phyloP scores from a whole-genome alignment of 2,113 vertebrate genomes.

The Mus musculus region DNA sequence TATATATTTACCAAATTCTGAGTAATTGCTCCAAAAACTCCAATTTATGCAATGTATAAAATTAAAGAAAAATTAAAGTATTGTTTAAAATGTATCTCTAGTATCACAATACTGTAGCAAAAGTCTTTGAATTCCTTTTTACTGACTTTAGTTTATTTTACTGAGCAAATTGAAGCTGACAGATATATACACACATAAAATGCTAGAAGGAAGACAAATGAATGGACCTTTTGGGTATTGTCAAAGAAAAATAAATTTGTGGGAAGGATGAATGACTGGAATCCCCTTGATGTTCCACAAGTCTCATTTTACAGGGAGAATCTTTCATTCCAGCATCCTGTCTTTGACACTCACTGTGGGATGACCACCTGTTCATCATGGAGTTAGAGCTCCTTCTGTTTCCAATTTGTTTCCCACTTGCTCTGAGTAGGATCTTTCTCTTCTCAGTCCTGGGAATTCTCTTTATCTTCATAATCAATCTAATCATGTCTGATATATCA shows the following conservation, averaged over 20 bases:
- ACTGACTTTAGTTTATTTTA: conserved; percentile 50
- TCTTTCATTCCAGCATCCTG: conserved; percentile 3
- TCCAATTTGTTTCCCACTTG: neutral
- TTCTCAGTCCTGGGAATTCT: conserved; percentile 40
- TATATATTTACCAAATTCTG: conserved; percentile 25
- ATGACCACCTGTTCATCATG: conserved; percentile 16
- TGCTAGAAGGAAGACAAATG: neutral
- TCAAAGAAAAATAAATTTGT: conserved; percentile 24
- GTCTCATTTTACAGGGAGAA: neutral
- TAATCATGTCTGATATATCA: conserved; percentile 48
- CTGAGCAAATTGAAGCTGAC: neutral
- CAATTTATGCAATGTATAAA: neutral
- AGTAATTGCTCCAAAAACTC: neutral
- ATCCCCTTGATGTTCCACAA: conserved; percentile 22
- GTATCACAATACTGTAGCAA: conserved; percentile 1
- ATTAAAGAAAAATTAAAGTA: conserved; percentile 35
- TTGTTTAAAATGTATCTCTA: neutral
- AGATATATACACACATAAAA: neutral
- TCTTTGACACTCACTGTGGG: neutral
- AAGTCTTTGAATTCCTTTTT: conserved; percentile 48
- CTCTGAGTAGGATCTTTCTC: neutral
- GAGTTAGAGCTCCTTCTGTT: conserved; percentile 31
- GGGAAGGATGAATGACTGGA: neutral
- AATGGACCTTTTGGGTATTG: neutral
- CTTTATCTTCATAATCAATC: conserved; percentile 62